Base-by-base conservation (phyloP, 92 coral and sea anemone species). In the Virgularia gustaviana region DNA sequence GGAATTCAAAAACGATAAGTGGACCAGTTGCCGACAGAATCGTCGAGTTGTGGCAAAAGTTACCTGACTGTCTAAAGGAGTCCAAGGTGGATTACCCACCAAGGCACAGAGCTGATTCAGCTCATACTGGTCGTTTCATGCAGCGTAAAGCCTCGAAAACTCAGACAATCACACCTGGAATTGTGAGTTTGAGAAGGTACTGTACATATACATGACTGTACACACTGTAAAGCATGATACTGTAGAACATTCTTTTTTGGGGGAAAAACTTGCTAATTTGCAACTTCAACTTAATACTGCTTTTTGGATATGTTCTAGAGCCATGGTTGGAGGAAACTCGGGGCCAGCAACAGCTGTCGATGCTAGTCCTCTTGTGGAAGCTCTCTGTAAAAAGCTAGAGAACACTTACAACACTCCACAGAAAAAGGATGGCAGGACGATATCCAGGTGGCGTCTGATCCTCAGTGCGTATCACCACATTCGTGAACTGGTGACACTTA, bases 361-460 rank as follows among this genome's bases (percentile, higher is more conserved):
- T 11, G 57, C 23, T 55, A 83, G 83, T 53, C 87, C 84, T 28
- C 51, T 83, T 31, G 83, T 83, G 5, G 79, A 83, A 82, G 72
- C 70, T 41, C 41, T 78, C 2, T 39, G 77, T 24, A 45, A 30
- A 23, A 29, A 38, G 35, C 25, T 78, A 15, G 83, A 78, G 42
- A 18, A 44, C 0, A 42, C 33, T 25, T 70, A 30, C 30, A 16
- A 29, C 13, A 65, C 78, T n/a, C 49, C 77, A 20, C 10, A 19
- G 32, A 81, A 53, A 37, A 16, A 12, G 2, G 45, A 68, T 0
- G 51, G 67, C 44, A 65, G 67, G 56, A 59, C 62, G 2, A 59
- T 70, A 19, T 76, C 86, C 56, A 67, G 74, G 42, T 82, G 83
- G 86, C 70, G 59, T 4, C 2, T 66, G 12, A 71, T 79, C 47